Evolutionary conservation across 2,797 vertebrate genomes (phyloP).

Genomic region (Lophotriccus pileatus): DNA sequence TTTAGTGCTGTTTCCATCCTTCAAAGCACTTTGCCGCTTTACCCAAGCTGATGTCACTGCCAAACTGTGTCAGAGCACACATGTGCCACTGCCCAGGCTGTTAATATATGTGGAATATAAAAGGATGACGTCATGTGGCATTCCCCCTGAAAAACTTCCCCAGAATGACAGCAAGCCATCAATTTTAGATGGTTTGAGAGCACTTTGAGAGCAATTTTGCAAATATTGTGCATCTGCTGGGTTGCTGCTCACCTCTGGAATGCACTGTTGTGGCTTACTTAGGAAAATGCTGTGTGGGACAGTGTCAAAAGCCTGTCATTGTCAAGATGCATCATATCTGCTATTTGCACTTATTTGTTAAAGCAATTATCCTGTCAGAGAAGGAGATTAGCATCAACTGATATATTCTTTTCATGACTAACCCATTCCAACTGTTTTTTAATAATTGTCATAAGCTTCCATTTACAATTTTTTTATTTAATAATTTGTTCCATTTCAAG

Average conservation of each 20-base stretch:
- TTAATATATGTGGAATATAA: background rate
- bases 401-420: slow-evolving; percentile 6
- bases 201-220: background rate
- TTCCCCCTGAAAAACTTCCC: background rate
- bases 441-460: background rate
- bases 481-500: background rate
- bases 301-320: slow-evolving; percentile 4
- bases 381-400: background rate
- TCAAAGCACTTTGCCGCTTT: background rate
- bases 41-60: background rate
- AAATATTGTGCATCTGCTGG: background rate
- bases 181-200: background rate
- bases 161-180: background rate
- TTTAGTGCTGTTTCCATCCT: background rate
- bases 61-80: background rate
- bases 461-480: slow-evolving; percentile 1
- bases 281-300: background rate
- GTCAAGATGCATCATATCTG: slow-evolving; percentile 22
- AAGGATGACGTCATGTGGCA: background rate
- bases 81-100: background rate
- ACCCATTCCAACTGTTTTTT: background rate
- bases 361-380: slow-evolving; percentile 37
- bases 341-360: slow-evolving; percentile 25
- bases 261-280: background rate
- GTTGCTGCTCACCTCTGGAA: slow-evolving; percentile 7